Evolutionary conservation across 92 coral and sea anemone genomes (phyloP).

Genomic region (Porites lobata): DNA sequence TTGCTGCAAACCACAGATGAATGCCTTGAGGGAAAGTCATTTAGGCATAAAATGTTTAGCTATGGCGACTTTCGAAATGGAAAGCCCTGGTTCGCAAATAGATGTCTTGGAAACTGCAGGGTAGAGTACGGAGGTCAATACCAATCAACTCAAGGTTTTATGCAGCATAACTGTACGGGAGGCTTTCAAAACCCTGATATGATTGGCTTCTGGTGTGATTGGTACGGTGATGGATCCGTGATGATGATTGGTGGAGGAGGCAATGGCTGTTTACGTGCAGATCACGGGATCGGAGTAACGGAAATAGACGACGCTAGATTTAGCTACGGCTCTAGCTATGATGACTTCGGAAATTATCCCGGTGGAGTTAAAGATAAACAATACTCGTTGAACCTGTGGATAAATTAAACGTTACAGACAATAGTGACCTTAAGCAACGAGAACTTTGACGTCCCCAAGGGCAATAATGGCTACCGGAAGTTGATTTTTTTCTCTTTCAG

Average conservation of each 20-base stretch:
- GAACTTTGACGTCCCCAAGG: too few species aligned
- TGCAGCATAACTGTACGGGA: background rate
- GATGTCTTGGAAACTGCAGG: background rate
- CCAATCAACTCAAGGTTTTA: slow-evolving; percentile 1
- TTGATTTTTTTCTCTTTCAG: too few species aligned
- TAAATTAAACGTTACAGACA: too few species aligned
- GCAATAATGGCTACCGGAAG: too few species aligned
- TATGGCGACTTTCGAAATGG: slow-evolving; percentile 26
- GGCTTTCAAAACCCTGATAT: too few species aligned
- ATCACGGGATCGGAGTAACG: background rate
- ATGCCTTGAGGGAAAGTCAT: slow-evolving; percentile 27
- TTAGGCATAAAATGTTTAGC: background rate
- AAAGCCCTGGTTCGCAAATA: background rate
- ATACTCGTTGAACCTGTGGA: too few species aligned
- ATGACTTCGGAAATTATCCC: background rate
- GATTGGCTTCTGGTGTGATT: background rate
- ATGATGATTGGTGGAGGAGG: slow-evolving; percentile 59
- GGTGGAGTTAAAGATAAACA: too few species aligned
- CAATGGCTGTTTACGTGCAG: slow-evolving; percentile 10
- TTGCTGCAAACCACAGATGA: slow-evolving; percentile 23
- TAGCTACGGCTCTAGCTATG: background rate
- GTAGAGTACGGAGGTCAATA: slow-evolving; percentile 28
- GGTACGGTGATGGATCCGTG: slow-evolving; percentile 5
- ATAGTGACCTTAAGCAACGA: too few species aligned
- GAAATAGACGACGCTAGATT: background rate